phyloP scores from a whole-genome alignment of 2,113 vertebrate genomes.

The Phaetusa simplex region DNA sequence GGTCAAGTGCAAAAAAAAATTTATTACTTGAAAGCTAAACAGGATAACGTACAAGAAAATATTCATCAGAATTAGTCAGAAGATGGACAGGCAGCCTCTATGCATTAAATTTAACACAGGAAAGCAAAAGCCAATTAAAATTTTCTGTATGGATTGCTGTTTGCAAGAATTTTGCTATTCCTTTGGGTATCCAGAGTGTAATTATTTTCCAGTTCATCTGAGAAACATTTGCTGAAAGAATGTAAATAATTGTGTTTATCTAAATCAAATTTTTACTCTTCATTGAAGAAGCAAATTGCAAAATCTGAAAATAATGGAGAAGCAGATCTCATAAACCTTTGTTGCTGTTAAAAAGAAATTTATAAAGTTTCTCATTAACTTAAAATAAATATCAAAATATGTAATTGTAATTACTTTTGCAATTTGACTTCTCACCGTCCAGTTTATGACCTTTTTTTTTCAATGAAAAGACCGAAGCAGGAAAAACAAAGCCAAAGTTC shows the following conservation, averaged over 20 bases:
- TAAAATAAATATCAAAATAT: conserved; percentile 5
- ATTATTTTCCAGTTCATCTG: conserved; percentile 8
- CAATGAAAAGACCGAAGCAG: background rate
- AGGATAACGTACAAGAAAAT: background rate
- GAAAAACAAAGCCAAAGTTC: background rate
- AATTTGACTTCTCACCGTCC: background rate
- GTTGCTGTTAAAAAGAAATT: background rate
- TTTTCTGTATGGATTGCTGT: background rate
- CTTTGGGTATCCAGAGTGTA: background rate
- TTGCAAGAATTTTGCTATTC: background rate
- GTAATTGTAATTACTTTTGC: background rate
- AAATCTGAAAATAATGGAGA: background rate
- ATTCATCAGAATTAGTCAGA: background rate
- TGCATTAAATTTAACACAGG: background rate
- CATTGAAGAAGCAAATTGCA: conserved; percentile 38
- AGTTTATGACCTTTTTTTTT: background rate
- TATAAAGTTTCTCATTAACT: background rate
- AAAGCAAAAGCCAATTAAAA: conserved; percentile 2
- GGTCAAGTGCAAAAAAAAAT: background rate
- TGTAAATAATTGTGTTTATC: conserved; percentile 47
- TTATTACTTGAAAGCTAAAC: background rate
- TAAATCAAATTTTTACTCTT: conserved; percentile 59
- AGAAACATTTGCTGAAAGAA: conserved; percentile 15
- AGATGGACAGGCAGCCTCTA: background rate
- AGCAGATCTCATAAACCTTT: background rate